Base-by-base conservation (phyloP, 2,888 invertebrate species). In the Monoplex corrugatus region DNA sequence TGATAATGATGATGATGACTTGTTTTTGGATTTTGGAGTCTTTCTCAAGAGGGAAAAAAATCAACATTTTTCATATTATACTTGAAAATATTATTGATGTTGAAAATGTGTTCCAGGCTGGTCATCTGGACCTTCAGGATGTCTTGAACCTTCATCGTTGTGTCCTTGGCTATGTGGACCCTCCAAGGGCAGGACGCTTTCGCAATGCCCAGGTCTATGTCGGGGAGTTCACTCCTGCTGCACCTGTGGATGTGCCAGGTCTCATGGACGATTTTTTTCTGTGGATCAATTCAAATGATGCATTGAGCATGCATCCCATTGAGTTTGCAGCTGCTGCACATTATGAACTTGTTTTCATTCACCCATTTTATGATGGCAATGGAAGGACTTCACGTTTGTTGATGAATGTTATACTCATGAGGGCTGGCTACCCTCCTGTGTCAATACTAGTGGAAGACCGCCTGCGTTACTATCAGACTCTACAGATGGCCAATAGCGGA, bases 331-430 rank as follows among this genome's bases (percentile, higher is more conserved):
- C 99, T 0, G 96, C 99, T 88, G 99, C 99, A 0, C 99, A 99
- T 96, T 99, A 99, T 96, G 99, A 99, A 96, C 96, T 99, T 78
- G 99, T 99, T 0, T 98, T 98, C 95, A 99, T 99, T 93, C 99
- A 99, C 96, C 99, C 99, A 0, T 99, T 99, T 96, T 97, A 98
- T 2, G 99, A 99, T 96, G 99, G 99, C 85, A 99, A 99, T 95
- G 99, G 99, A 0, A 97, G 99, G 94, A 99, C 99, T 0, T 98
- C 99, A 28, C 97, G 99, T 45, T 97, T 99, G 40, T 97, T 99
- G 1, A 99, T 99, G 99, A 99, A 99, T 96, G 97, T 99, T 93
- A 97, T 99, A 91, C 97, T 99, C 63, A 96, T 99, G 98, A 96
- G 98, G 96, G 98, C 98, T 0, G 99, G 99, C 0, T 99, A 98